Conservation (phyloP, 1,140 invertebrate genomes). For the Diprion similis region DNA sequence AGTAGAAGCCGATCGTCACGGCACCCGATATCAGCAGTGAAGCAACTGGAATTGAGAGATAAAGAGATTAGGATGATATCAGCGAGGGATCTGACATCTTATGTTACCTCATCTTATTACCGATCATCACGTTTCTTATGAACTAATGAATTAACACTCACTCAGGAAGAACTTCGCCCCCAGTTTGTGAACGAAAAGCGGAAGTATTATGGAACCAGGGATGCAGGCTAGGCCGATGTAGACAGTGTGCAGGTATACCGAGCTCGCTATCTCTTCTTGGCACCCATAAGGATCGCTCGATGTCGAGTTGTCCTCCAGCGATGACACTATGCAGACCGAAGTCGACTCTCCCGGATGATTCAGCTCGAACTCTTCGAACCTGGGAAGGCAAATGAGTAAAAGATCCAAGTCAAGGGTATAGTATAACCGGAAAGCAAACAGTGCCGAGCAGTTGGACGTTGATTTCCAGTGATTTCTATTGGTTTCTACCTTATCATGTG, state of each 20-base stretch:
- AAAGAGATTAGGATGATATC: slow-evolving; percentile 30
- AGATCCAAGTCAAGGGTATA: not conserved
- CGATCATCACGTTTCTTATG: slow-evolving; percentile 6
- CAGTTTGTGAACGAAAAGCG: slow-evolving; percentile 74
- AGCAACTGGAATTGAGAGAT: slow-evolving; percentile 65
- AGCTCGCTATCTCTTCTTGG: slow-evolving; percentile 60
- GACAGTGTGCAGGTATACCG: slow-evolving; percentile 75
- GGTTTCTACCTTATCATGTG: too few relatives aligned
- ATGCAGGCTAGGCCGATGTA: slow-evolving; percentile 78
- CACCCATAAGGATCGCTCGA: slow-evolving; percentile 50
- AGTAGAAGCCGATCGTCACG: slow-evolving; percentile 81
- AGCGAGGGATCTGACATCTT: slow-evolving; percentile 31
- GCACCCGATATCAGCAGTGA: slow-evolving; percentile 74
- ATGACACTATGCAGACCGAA: slow-evolving; percentile 76
- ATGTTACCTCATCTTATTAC: slow-evolving; percentile 31
- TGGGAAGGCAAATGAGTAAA: slow-evolving; percentile 47
- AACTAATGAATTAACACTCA: slow-evolving; percentile 51
- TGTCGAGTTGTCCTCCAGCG: slow-evolving; percentile 46
- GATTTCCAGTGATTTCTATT: not conserved
- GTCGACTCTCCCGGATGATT: slow-evolving; percentile 68
- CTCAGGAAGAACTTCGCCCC: slow-evolving; percentile 79
- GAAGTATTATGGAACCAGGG: slow-evolving; percentile 75
- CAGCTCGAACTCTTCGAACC: slow-evolving; percentile 74
- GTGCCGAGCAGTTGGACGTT: not conserved
- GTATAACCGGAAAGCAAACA: not conserved